Evolutionary conservation across 2,113 vertebrate genomes (phyloP), one percentile per base, ranked within the genome.

Genomic region (Phocoena sinus): DNA sequence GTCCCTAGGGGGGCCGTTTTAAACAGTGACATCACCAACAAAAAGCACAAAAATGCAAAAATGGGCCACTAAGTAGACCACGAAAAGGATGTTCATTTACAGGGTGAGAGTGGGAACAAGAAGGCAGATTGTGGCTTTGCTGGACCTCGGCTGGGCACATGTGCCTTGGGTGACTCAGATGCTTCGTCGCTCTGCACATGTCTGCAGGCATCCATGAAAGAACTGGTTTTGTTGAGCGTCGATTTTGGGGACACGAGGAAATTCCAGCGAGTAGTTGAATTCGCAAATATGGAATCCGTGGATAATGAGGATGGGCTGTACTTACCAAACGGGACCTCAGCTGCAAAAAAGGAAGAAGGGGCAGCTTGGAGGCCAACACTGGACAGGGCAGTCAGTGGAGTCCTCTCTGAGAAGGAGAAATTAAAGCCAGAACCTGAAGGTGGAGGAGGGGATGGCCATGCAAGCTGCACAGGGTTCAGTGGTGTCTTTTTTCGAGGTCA

Each of bases 111-210:
- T 12, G 4, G 10, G 18, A 31, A 2, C 41, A 5, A 28, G 79
- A 18, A 11, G 73, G 73, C 15, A 2, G 56, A 11, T 2, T 3
- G 20, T 47, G 21, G 38, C 73, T 67, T 44, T 31, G 47, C 53
- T 15, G 12, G 23, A 4, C 8, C 50, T 36, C 1, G 3, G 71
- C 36, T 3, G 10, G 47, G 31, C 28, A 15, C 0, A 11, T 3
- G 71, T 18, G 23, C 2, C 1, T 14, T 14, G 6, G 14, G 58
- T 4, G 1, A 8, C 33, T 2, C 70, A 1, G 0, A 5, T 0
- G 11, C 60, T 28, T 4, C 4, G 3, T 20, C 0, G 1, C 73
- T 21, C 15, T 58, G 12, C 3, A 31, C 31, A 11, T 0, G 18
- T 41, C 41, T 65, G n/a, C 6, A 1, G 12, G 4, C 4, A 31